Conservation (phyloP, 2,113 vertebrate genomes). For the Strix uralensis region DNA sequence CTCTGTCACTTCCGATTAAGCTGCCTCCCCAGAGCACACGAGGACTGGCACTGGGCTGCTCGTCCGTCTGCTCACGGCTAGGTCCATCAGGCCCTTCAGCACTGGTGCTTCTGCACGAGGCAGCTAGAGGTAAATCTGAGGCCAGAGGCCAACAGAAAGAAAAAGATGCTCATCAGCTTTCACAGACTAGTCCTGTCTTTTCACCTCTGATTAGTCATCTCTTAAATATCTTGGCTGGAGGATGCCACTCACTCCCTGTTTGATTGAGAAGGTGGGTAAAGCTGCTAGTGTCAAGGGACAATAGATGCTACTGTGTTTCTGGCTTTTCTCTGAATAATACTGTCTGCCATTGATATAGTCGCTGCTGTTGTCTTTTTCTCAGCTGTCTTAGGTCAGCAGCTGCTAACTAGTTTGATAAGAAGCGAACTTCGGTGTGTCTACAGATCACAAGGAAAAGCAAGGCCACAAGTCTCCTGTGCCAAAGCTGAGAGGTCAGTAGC, state of each 20-base stretch:
- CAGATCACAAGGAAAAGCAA: background rate
- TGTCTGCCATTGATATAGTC: background rate
- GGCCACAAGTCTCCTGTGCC: background rate
- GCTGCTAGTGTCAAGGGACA: background rate
- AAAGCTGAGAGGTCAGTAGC: background rate
- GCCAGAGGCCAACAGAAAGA: background rate
- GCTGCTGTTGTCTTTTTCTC: background rate
- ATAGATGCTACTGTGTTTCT: background rate
- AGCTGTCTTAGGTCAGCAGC: background rate
- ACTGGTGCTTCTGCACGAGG: accelerated
- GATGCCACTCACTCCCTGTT: background rate
- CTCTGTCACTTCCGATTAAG: background rate
- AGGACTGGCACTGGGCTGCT: background rate
- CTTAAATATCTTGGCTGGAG: background rate
- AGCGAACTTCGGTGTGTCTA: background rate
- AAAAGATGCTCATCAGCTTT: background rate
- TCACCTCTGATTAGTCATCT: constrained; percentile 2
- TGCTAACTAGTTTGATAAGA: background rate
- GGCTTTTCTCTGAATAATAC: background rate
- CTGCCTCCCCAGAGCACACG: background rate
- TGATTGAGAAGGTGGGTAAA: background rate
- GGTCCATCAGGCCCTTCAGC: background rate
- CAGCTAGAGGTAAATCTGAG: background rate
- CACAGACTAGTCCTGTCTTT: background rate
- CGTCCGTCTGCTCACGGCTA: background rate